Evolutionary conservation across 2,888 invertebrate species (phyloP).

Genomic region (Rhagonycha lutea): DNA sequence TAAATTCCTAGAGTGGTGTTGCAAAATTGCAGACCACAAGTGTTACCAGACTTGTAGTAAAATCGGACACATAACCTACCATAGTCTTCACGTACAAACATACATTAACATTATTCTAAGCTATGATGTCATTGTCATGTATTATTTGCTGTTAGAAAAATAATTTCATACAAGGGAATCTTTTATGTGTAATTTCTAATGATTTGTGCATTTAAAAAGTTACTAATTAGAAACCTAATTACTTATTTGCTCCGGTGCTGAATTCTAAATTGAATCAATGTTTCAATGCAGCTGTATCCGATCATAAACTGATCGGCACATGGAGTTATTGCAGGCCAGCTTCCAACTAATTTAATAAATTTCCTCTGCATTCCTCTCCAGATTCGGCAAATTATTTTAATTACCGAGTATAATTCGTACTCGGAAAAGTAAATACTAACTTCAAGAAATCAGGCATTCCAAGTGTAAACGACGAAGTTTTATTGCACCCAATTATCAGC

Average conservation of each 20-base stretch:
- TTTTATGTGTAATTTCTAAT: not conserved
- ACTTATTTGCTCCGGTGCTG: not conserved
- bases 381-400: not conserved
- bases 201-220: not conserved
- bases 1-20: not conserved
- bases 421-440: not conserved
- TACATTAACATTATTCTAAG: not conserved
- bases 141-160: not conserved
- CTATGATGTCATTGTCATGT: slow-evolving; percentile 1
- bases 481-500: not conserved
- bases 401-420: not conserved
- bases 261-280: not conserved
- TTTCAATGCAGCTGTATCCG: not conserved
- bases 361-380: not conserved
- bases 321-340: not conserved
- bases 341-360: not conserved
- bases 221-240: not conserved
- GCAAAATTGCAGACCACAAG: not conserved
- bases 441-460: not conserved
- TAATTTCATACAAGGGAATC: not conserved
- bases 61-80: not conserved
- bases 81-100: not conserved
- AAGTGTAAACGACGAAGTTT: not conserved
- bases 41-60: not conserved
- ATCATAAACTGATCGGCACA: no score